A percentile compares a stretch with the other conserved stretches of the same genome.
These are phyloP conservation scores for Equus quagga DNA, from an alignment of 2,113 vertebrate genomes.

Conservation along the genomic window DNA sequence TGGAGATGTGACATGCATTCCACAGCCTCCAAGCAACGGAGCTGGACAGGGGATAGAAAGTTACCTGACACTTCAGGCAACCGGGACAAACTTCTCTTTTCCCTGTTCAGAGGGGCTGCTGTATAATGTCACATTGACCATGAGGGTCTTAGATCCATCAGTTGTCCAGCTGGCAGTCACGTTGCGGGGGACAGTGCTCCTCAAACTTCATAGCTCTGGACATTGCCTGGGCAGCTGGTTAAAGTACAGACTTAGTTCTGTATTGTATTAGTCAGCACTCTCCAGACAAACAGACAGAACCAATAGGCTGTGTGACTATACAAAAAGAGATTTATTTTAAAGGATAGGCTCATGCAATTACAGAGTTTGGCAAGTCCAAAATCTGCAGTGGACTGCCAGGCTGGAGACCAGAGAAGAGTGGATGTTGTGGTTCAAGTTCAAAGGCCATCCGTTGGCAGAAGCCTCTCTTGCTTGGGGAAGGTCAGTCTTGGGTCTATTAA, in stretches of 20 bases:
- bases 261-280: background rate
- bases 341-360: background rate
- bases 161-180: fast-evolving
- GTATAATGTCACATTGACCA: fast-evolving
- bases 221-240: background rate
- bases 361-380: background rate
- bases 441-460: background rate
- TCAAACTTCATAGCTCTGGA: background rate
- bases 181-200: background rate
- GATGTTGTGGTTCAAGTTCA: background rate
- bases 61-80: background rate
- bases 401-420: background rate
- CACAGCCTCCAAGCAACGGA: background rate
- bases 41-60: background rate
- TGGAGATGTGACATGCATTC: background rate
- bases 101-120: too few species aligned
- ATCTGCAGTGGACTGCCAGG: background rate
- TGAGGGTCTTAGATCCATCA: background rate
- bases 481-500: background rate
- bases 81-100: background rate
- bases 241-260: background rate
- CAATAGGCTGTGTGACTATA: background rate
- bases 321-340: background rate
- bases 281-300: background rate
- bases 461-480: background rate